Evolutionary conservation across 2,797 vertebrate species (phyloP).

Genomic region (Alcedo quadribrachys): DNA sequence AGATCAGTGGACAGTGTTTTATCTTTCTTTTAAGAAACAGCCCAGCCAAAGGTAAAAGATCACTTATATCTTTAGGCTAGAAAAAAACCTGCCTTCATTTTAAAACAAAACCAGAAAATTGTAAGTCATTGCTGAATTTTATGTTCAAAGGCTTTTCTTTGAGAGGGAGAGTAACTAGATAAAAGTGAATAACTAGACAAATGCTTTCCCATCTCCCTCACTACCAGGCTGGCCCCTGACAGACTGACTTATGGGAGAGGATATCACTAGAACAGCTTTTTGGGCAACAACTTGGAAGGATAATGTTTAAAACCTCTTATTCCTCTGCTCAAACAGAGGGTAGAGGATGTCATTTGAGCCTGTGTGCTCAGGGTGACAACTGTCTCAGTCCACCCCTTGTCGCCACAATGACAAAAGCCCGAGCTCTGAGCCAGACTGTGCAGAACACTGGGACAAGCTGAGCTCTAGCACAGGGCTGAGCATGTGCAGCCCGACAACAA

Average conservation of each 20-base stretch:
- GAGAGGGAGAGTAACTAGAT: neutral
- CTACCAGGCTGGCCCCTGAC: neutral
- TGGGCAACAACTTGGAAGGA: neutral
- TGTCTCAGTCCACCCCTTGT: neutral
- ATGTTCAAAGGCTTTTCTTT: neutral
- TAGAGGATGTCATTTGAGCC: neutral
- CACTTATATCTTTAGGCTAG: constrained; percentile 1
- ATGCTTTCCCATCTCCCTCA: neutral
- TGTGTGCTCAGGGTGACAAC: fast-evolving
- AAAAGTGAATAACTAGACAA: neutral
- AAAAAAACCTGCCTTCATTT: neutral
- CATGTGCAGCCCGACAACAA: neutral
- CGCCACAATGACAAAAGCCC: fast-evolving
- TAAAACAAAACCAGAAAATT: neutral
- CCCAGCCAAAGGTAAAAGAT: constrained; percentile 6
- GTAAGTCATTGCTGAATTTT: neutral
- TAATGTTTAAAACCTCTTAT: fast-evolving
- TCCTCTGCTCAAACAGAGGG: neutral
- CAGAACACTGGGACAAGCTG: neutral
- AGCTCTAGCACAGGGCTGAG: neutral
- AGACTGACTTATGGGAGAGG: neutral
- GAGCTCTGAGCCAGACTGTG: neutral
- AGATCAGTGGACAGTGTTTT: neutral
- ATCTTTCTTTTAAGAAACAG: neutral
- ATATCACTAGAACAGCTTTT: too few relatives aligned